Base-by-base conservation (phyloP, 2,113 vertebrate species). In the Hyaena hyaena region DNA sequence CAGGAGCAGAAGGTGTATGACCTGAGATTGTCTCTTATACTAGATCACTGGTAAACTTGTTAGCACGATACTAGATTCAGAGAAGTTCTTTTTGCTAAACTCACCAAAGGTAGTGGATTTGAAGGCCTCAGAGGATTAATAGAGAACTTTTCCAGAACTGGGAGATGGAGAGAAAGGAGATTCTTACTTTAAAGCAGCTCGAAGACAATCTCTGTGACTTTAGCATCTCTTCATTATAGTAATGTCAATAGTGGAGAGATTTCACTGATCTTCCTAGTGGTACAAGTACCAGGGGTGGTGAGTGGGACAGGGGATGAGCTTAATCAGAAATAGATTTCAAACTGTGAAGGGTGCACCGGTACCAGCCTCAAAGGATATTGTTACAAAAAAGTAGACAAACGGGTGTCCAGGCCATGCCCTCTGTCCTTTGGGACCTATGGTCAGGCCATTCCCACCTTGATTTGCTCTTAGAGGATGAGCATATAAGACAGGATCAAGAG, bases 31-130 rank as follows among this genome's bases (percentile, higher is more conserved):
- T n/a, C 19, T 77, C 84, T 91, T 39, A 58, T 74, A 55, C 86
- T 73, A 87, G 90, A 85, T 93, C 77, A 50, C 9, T 76, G 45
- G 93, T 96, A 98, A 63, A 12, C 43, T 93, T 76, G n/a, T 93
- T 94, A 89, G 68, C 19, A 35, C 4, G n/a, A 39, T 61, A 68
- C 19, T 73, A 12, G 58, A 95, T 92, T 77, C 23, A 24, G 33
- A 76, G 35, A 63, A 12, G 15, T 83, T 80, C 73, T 94, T 97
- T 91, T n/a, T 0, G 33, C 96, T 93, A 61, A 0, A 45, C 53
- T 87, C 88, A 39, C 79, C 0, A 0, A 61, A 7, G 3, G 28
- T 58, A n/a, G 53, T 79, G 50, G 89, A 66, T 48, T 84, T 96
- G 77, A 89, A 92, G 74, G 39, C 81, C 53, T 91, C 66, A 17